Evolutionary conservation across 2,888 invertebrate species (phyloP).

Genomic region (Ptychoptera contaminata): DNA sequence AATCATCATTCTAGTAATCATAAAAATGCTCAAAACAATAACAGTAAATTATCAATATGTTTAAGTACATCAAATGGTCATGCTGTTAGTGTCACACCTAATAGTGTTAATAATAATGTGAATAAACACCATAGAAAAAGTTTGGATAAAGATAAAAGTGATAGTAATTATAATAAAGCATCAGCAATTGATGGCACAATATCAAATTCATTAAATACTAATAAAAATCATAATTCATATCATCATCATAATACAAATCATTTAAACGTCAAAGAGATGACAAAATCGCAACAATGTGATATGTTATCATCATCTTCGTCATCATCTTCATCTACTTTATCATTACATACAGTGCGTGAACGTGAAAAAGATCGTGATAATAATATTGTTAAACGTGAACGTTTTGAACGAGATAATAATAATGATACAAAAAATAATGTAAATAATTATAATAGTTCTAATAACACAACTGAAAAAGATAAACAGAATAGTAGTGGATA

Average conservation of each 20-base stretch:
- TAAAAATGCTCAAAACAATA: conserved; percentile 16
- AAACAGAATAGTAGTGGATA: conserved; percentile 1
- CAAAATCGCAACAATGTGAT: too few species aligned
- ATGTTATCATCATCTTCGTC: conserved; percentile 3
- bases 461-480: neutral
- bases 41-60: conserved; percentile 4
- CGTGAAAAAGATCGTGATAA: conserved; percentile 7
- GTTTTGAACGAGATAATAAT: conserved; percentile 18
- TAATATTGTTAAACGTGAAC: conserved; percentile 14
- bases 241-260: conserved; percentile 1
- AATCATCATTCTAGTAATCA: conserved; percentile 15
- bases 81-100: conserved; percentile 6
- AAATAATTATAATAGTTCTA: conserved; percentile 1
- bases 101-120: conserved; percentile 2
- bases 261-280: neutral
- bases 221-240: conserved; percentile 1
- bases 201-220: neutral
- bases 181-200: conserved; percentile 9
- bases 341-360: neutral
- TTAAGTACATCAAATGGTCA: conserved; percentile 13
- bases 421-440: conserved; percentile 7
- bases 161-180: neutral
- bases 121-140: conserved; percentile 18
- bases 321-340: conserved; percentile 1
- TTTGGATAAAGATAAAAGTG: conserved; percentile 26